Evolutionary conservation across 2,888 invertebrate genomes (phyloP).

Genomic region (Hypercompe scribonia): DNA sequence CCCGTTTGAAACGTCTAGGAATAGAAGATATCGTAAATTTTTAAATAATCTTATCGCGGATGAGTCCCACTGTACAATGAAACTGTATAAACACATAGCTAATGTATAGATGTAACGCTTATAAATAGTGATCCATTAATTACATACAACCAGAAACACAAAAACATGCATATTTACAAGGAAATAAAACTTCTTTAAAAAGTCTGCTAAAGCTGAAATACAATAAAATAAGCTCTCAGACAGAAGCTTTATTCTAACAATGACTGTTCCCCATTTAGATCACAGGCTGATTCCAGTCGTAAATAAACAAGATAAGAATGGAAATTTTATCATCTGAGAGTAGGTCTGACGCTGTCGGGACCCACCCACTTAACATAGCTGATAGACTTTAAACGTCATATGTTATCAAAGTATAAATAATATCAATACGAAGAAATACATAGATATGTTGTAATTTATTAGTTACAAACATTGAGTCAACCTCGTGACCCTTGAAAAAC

Average conservation of each 20-base stretch:
- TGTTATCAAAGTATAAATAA: not conserved
- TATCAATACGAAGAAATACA: not conserved
- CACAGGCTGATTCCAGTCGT: slow-evolving; percentile 19
- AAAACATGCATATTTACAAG: not conserved
- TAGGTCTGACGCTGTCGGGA: slow-evolving; percentile 10
- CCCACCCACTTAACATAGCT: not conserved
- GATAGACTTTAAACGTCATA: not conserved
- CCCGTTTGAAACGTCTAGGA: no score
- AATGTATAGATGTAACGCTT: no score
- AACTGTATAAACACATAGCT: no score
- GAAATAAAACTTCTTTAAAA: no score
- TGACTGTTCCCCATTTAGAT: not conserved
- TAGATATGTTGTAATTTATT: not conserved
- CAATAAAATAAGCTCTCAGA: not conserved
- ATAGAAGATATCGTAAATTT: no score
- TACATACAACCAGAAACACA: no score
- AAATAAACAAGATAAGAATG: slow-evolving; percentile 27
- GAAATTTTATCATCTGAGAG: slow-evolving; percentile 34
- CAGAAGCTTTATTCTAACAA: not conserved
- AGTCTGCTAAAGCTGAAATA: no score
- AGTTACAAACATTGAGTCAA: no score
- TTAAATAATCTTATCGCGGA: no score
- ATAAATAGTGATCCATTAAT: no score
- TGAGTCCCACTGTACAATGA: no score
- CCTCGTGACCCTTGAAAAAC: not conserved